These are phyloP conservation scores for Neria commutata DNA, from an alignment of 2,888 invertebrate genomes.

Conservation along the genomic window DNA sequence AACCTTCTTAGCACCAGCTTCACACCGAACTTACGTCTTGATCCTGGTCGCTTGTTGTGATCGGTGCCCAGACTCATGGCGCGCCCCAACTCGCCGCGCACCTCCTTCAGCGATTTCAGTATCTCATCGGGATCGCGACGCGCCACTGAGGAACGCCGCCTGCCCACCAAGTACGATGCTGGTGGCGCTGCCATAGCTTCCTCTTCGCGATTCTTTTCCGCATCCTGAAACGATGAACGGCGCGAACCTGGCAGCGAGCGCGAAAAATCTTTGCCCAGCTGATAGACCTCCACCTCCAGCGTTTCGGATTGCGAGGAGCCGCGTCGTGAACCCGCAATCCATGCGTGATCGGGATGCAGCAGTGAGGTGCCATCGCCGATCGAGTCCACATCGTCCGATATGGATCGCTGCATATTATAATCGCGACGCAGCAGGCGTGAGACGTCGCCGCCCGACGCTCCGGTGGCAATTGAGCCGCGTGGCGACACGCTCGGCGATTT, in stretches of 20 bases:
- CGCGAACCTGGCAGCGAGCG: slow-evolving; percentile 84
- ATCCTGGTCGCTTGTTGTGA: slow-evolving; percentile 64
- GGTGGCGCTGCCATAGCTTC: slow-evolving; percentile 62
- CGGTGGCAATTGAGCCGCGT: slow-evolving; percentile 72
- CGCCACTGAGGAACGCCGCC: slow-evolving; percentile 81
- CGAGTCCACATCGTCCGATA: slow-evolving; percentile 78
- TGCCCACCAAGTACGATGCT: slow-evolving; percentile 69
- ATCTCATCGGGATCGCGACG: slow-evolving; percentile 86
- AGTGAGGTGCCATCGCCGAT: slow-evolving; percentile 77
- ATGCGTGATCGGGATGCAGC: slow-evolving; percentile 86
- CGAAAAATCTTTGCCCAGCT: slow-evolving; percentile 84
- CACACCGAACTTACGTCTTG: slow-evolving; percentile 72
- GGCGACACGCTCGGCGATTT: slow-evolving; percentile 81
- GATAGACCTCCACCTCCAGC: slow-evolving; percentile 82
- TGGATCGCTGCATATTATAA: slow-evolving; percentile 76
- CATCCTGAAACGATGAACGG: slow-evolving; percentile 81
- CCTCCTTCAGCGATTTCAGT: slow-evolving; percentile 78
- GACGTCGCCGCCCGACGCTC: slow-evolving; percentile 66
- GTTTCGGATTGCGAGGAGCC: slow-evolving; percentile 91
- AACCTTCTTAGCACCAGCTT: neutral
- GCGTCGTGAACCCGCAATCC: slow-evolving; percentile 76
- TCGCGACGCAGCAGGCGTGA: slow-evolving; percentile 73
- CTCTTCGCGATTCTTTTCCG: slow-evolving; percentile 67
- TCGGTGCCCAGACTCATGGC: slow-evolving; percentile 80
- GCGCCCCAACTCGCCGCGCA: slow-evolving; percentile 81